These are phyloP conservation scores for Lagorchestes hirsutus DNA, from an alignment of 2,797 vertebrate species.

Conservation along the genomic window DNA sequence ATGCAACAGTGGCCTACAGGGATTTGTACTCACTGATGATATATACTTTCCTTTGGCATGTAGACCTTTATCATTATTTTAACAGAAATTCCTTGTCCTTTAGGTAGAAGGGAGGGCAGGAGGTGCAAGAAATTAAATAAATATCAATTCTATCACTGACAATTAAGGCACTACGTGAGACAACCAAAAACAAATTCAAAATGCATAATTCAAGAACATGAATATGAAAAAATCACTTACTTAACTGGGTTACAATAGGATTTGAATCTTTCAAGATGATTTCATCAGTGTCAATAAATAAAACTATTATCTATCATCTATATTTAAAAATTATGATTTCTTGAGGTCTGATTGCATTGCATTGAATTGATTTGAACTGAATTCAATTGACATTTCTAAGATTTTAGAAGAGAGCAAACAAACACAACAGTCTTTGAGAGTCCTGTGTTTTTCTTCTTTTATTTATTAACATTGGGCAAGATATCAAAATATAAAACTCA, in stretches of 20 bases:
- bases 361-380: too few relatives aligned
- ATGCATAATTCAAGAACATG: background rate
- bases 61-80: background rate
- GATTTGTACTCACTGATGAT: background rate
- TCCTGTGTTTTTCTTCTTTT: too few relatives aligned
- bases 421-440: too few relatives aligned
- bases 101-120: background rate
- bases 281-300: background rate
- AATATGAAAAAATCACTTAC: background rate
- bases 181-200: background rate
- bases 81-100: background rate
- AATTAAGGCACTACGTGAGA: background rate
- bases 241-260: background rate
- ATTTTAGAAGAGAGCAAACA: too few relatives aligned
- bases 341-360: background rate
- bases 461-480: too few relatives aligned
- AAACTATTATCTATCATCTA: background rate
- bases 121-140: background rate
- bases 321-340: background rate
- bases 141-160: background rate
- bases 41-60: background rate
- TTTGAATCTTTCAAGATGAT: background rate
- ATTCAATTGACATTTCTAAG: too few relatives aligned
- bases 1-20: background rate
- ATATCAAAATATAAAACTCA: too few relatives aligned